Evolutionary conservation across 2,113 vertebrate genomes (phyloP).

Genomic region (Dromiciops gliroides): DNA sequence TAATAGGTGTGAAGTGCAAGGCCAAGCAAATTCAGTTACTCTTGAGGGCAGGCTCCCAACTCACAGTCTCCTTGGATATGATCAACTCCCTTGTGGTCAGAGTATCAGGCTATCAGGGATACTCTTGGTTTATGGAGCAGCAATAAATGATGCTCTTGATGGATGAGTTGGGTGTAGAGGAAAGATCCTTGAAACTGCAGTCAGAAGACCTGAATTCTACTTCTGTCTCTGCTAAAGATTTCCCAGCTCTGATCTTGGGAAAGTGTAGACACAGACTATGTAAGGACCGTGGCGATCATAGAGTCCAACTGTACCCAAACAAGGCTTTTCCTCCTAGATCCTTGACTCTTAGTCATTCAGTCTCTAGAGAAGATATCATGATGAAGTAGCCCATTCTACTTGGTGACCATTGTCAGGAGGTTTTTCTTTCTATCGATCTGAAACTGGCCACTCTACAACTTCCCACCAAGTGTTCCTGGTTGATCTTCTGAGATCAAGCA

Average conservation of each 20-base stretch:
- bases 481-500: neutral
- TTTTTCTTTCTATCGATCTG: neutral
- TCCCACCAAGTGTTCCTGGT: neutral
- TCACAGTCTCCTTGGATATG: neutral
- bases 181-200: neutral
- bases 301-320: neutral
- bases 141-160: neutral
- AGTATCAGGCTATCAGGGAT: neutral
- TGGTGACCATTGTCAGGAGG: neutral
- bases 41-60: neutral
- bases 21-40: neutral
- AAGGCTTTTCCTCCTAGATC: neutral
- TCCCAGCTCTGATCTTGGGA: neutral
- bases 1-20: neutral
- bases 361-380: neutral
- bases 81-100: neutral
- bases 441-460: neutral
- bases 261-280: neutral
- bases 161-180: neutral
- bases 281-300: neutral
- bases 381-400: neutral
- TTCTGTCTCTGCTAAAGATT: neutral
- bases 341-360: neutral
- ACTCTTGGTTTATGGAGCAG: neutral
- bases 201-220: neutral